These are phyloP conservation scores for Xanthorhoe spadicearia DNA, from an alignment of 2,888 invertebrate genomes.

Conservation along the genomic window DNA sequence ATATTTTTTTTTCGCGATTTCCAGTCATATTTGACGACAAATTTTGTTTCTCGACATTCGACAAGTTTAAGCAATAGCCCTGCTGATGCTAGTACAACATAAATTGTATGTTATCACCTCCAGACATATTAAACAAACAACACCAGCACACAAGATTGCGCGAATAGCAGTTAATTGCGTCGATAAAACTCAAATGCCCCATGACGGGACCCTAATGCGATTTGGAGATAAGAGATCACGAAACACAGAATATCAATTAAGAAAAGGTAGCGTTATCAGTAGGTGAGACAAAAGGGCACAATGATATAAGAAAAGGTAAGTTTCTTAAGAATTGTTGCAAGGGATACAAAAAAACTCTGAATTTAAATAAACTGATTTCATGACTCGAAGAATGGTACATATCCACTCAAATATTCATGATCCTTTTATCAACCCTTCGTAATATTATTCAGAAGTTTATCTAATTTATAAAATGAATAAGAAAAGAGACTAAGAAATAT, in stretches of 20 bases:
- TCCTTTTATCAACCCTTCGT: no score
- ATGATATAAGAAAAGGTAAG: neutral
- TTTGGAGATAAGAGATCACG: slow-evolving; percentile 71
- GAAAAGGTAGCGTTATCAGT: slow-evolving; percentile 76
- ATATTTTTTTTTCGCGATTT: no score
- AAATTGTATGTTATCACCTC: slow-evolving; percentile 19
- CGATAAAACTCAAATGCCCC: slow-evolving; percentile 65
- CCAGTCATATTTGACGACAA: no score
- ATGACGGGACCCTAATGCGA: slow-evolving; percentile 68
- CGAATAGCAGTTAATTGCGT: slow-evolving; percentile 63
- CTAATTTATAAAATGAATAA: no score
- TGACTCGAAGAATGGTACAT: no score
- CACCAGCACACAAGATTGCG: slow-evolving; percentile 52
- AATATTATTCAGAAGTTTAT: no score
- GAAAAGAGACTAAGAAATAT: no score
- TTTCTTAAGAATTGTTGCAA: slow-evolving; percentile 4
- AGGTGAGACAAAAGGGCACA: slow-evolving; percentile 36
- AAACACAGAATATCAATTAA: slow-evolving; percentile 82
- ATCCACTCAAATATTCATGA: no score
- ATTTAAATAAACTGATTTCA: no score
- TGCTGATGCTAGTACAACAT: slow-evolving; percentile 4
- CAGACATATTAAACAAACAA: slow-evolving; percentile 54
- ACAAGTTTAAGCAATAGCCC: no score
- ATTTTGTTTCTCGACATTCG: no score
- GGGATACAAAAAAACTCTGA: neutral